A percentile compares a stretch with the other conserved stretches of the same genome.
phyloP scores from a whole-genome alignment of 2,888 invertebrate genomes.

The Incurvaria masculella region DNA sequence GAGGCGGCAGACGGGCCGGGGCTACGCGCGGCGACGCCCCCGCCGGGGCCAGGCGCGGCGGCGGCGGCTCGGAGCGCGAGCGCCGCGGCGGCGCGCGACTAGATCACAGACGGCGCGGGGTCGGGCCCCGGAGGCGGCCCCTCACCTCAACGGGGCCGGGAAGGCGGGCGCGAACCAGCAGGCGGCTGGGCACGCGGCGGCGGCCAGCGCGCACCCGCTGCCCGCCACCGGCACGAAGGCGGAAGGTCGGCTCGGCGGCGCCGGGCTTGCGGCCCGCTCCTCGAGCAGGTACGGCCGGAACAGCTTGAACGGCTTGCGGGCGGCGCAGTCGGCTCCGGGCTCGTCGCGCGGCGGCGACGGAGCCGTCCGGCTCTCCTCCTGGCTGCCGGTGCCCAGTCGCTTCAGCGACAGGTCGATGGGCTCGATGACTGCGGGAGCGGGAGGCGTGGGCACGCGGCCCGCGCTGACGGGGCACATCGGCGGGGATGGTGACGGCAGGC shows the following conservation, averaged over 20 bases:
- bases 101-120: conserved; percentile 49
- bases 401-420: conserved; percentile 22
- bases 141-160: conserved; percentile 48
- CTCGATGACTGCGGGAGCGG: conserved; percentile 27
- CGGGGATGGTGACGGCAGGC: conserved; percentile 39
- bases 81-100: conserved; percentile 51
- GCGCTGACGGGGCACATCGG: conserved; percentile 23
- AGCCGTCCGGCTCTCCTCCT: conserved; percentile 17
- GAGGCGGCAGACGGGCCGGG: not conserved
- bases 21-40: conserved; percentile 50
- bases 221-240: conserved; percentile 50
- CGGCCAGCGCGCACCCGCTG: conserved; percentile 36
- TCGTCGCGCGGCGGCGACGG: conserved; percentile 31
- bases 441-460: conserved; percentile 30
- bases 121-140: conserved; percentile 35
- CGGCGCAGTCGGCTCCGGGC: conserved; percentile 33
- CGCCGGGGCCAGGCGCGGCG: conserved; percentile 40
- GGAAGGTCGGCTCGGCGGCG: conserved; percentile 37
- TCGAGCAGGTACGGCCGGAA: conserved; percentile 76
- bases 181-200: conserved; percentile 55
- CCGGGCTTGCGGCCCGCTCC: conserved; percentile 58
- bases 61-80: conserved; percentile 38
- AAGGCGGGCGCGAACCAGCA: conserved; percentile 64
- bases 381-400: conserved; percentile 14
- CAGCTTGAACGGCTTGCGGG: conserved; percentile 66